A percentile compares a stretch with the other conserved stretches of the same genome.
Conservation (phyloP, 2,888 invertebrate species). For the Yponomeuta evonymella region DNA sequence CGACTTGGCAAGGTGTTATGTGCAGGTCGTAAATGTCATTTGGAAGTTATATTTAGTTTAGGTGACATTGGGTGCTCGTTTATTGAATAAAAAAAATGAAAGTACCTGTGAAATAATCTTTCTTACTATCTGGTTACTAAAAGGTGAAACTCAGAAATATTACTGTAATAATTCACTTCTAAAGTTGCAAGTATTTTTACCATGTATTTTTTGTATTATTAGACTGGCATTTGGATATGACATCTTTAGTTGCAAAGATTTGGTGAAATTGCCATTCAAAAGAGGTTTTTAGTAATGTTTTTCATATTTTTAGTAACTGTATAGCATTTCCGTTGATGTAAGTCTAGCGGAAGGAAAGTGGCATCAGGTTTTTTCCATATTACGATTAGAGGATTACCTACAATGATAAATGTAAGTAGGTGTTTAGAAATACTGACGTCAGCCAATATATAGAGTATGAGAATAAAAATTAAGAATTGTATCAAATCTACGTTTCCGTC, state of each 20-base stretch:
- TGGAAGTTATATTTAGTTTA: conserved; percentile 17
- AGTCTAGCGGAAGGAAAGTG: background rate
- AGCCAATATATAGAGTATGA: conserved; percentile 56
- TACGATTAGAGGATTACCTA: conserved; percentile 1
- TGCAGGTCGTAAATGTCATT: background rate
- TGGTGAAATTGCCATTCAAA: too few relatives aligned
- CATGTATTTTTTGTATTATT: too few relatives aligned
- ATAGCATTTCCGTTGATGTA: background rate
- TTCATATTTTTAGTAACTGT: background rate
- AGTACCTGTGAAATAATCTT: background rate
- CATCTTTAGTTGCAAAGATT: too few relatives aligned
- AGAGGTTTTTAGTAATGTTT: too few relatives aligned
- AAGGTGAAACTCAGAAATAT: background rate
- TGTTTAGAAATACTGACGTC: conserved; percentile 15
- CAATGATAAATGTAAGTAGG: background rate
- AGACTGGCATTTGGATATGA: too few relatives aligned
- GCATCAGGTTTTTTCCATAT: background rate
- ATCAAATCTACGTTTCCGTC: background rate
- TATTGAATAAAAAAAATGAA: background rate
- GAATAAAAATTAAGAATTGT: conserved; percentile 25
- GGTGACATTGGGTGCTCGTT: conserved; percentile 30
- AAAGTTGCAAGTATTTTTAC: too few relatives aligned
- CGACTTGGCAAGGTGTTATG: background rate
- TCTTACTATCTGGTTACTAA: conserved; percentile 10
- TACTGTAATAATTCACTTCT: background rate